Percentiles rank a stretch among this genome's conserved stretches.
phyloP scores from a whole-genome alignment of 2,888 invertebrate genomes.

The Ferrisia virgata region DNA sequence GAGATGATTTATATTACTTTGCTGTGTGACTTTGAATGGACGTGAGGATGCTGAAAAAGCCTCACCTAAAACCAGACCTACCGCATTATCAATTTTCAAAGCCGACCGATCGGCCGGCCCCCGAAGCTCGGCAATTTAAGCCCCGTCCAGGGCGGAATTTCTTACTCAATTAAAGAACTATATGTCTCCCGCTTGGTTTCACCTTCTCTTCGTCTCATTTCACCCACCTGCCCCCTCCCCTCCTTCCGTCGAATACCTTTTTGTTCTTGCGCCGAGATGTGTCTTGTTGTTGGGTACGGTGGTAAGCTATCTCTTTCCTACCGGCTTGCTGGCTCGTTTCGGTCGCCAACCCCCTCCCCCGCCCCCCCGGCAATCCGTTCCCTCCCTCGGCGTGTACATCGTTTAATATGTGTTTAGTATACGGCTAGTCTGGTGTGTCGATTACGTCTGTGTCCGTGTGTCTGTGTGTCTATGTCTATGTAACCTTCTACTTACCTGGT shows the following conservation, averaged over 20 bases:
- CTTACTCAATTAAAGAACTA: constrained; percentile 35
- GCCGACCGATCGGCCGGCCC: neutral
- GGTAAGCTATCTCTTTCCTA: too few species aligned
- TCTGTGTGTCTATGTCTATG: neutral
- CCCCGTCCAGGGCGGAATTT: neutral
- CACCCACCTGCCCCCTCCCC: neutral
- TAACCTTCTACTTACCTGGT: constrained; percentile 33
- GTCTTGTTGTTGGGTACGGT: too few species aligned
- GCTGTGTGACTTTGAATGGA: neutral
- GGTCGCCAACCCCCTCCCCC: too few species aligned
- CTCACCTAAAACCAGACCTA: constrained; percentile 21
- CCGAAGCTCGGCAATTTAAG: constrained; percentile 1
- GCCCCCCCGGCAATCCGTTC: too few species aligned
- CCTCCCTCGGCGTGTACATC: too few species aligned
- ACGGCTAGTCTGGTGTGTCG: neutral
- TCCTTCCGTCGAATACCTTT: too few species aligned
- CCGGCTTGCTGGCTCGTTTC: too few species aligned
- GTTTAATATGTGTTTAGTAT: too few species aligned
- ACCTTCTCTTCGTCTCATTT: neutral
- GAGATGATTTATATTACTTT: constrained; percentile 32
- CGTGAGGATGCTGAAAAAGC: constrained; percentile 10
- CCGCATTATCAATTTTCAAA: constrained; percentile 39
- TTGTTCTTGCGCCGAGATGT: too few species aligned
- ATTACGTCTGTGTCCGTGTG: neutral
- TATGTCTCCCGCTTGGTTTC: constrained; percentile 32